A percentile compares a stretch with the other conserved stretches of the same genome.
Conservation (phyloP, 2,888 invertebrate species). For the Chorisops tibialis region DNA sequence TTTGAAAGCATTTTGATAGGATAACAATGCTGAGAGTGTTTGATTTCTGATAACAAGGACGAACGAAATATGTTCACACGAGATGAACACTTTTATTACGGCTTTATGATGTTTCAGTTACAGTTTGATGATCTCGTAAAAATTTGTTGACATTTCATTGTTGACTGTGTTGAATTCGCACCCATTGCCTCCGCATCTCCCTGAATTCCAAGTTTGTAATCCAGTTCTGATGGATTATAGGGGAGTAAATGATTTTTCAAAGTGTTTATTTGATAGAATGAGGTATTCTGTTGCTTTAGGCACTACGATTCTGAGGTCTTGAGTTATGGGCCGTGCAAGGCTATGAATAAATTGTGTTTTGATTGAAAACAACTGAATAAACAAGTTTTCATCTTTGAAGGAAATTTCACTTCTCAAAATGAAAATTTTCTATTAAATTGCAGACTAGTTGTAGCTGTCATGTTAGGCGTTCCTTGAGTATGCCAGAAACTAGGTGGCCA, state of each 20-base stretch:
- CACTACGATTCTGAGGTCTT: no score
- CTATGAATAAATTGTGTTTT: slow-evolving; percentile 12
- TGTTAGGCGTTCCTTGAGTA: no score
- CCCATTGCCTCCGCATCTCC: not conserved
- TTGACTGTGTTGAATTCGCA: not conserved
- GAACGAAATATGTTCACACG: slow-evolving; percentile 4
- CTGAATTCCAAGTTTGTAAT: not conserved
- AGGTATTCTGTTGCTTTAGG: slow-evolving; percentile 1
- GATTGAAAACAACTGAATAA: not conserved
- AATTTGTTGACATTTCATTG: slow-evolving; percentile 24
- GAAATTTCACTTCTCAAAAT: no score
- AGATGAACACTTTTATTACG: slow-evolving; percentile 21
- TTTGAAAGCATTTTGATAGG: slow-evolving; percentile 17
- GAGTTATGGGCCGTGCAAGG: not conserved
- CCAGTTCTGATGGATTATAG: slow-evolving; percentile 18
- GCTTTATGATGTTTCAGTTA: slow-evolving; percentile 24
- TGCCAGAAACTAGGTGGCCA: no score
- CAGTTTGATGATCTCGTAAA: slow-evolving; percentile 23
- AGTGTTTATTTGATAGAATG: slow-evolving; percentile 5
- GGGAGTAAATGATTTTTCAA: slow-evolving; percentile 21
- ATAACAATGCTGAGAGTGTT: slow-evolving; percentile 14
- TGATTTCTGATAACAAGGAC: slow-evolving; percentile 17
- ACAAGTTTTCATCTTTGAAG: no score
- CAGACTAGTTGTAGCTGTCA: no score
- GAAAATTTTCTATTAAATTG: no score